These are phyloP conservation scores for Megalurothrips usitatus DNA, from an alignment of 2,888 invertebrate genomes.

Conservation along the genomic window DNA sequence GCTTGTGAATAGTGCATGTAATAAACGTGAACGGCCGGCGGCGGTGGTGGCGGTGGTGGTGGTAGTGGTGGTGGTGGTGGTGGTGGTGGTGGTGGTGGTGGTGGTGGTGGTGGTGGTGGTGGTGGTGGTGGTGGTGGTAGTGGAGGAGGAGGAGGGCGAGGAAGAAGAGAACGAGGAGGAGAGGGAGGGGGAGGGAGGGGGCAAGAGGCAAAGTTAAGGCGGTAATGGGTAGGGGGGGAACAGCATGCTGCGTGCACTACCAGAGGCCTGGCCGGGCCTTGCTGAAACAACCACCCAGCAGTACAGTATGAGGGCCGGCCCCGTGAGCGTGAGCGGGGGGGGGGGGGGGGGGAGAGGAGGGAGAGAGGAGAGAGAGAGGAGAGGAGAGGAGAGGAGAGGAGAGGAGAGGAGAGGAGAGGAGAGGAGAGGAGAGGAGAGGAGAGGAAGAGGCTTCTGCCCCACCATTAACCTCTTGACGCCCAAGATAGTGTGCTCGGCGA, in stretches of 20 bases:
- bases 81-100: neutral
- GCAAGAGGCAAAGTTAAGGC: conserved; percentile 1
- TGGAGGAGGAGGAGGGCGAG: neutral
- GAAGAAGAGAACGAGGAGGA: neutral
- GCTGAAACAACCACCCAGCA: conserved; percentile 3
- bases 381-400: neutral
- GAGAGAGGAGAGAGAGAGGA: neutral
- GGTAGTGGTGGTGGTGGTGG: neutral
- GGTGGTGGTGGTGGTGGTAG: neutral
- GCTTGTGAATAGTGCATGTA: conserved; percentile 23
- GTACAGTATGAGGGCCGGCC: neutral
- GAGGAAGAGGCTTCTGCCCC: neutral
- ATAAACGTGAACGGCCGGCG: conserved; percentile 15
- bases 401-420: no score
- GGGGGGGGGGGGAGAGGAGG: neutral
- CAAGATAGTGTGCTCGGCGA: neutral
- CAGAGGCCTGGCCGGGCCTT: neutral
- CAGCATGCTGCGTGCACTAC: neutral
- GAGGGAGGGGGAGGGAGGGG: neutral
- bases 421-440: neutral
- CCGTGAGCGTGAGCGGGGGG: neutral
- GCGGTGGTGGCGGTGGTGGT: neutral
- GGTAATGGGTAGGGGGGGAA: neutral
- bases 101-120: neutral
- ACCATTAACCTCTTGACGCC: neutral